Conservation (phyloP, 2,113 vertebrate species). For the Urocynchramus pylzowi region DNA sequence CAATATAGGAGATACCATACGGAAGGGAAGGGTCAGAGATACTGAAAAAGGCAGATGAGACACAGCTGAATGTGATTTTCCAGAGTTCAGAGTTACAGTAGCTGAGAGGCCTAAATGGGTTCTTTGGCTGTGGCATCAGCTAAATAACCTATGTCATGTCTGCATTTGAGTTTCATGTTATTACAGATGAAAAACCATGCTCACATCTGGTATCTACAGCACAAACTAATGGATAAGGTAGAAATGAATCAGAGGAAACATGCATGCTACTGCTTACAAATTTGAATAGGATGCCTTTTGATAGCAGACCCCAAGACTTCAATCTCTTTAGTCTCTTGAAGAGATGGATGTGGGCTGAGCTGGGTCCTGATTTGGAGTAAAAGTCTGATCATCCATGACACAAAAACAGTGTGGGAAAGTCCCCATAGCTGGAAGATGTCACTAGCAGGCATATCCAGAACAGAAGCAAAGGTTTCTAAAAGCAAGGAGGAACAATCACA, state of each 20-base stretch:
- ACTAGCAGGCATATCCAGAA: not conserved
- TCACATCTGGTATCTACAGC: not conserved
- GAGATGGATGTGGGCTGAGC: not conserved
- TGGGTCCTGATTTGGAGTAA: not conserved
- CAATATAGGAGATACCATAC: rapidly evolving
- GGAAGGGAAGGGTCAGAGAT: not conserved
- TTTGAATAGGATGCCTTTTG: not conserved
- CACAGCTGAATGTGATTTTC: not conserved
- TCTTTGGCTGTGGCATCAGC: not conserved
- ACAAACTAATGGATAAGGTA: not conserved
- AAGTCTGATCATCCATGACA: not conserved
- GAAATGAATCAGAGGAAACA: not conserved
- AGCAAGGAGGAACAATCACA: not conserved
- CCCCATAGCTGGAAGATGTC: not conserved
- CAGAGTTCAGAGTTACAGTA: not conserved
- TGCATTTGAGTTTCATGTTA: not conserved
- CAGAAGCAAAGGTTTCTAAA: not conserved
- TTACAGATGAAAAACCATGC: not conserved
- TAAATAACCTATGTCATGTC: not conserved
- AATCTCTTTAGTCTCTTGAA: not conserved
- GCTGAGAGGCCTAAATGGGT: not conserved
- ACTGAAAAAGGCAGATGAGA: not conserved
- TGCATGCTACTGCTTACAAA: not conserved
- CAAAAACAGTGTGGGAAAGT: not conserved
- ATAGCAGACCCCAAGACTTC: not conserved